Conservation (phyloP, 2,797 vertebrate genomes). For the Poeciliopsis gracilis region DNA sequence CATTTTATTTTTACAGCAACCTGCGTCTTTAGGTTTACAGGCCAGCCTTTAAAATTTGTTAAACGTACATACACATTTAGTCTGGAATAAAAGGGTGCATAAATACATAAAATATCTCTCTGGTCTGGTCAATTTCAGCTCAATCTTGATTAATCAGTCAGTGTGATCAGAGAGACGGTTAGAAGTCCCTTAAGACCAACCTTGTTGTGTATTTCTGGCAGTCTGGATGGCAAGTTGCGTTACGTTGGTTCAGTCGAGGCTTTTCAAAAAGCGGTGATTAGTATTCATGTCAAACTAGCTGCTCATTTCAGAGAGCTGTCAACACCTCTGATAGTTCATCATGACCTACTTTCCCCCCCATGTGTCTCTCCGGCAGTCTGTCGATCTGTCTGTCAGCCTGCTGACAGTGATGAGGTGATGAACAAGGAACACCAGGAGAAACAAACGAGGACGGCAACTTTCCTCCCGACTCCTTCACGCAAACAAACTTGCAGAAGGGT, state of each 20-base stretch:
- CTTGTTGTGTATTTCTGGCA: slow-evolving; percentile 26
- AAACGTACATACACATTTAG: background rate
- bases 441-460: slow-evolving; percentile 36
- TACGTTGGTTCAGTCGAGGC: slow-evolving; percentile 25
- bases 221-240: slow-evolving; percentile 16
- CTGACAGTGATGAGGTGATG: slow-evolving; percentile 70
- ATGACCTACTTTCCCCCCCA: slow-evolving; percentile 69
- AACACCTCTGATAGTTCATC: slow-evolving; percentile 70
- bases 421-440: slow-evolving; percentile 40
- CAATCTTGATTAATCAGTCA: slow-evolving; percentile 3
- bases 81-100: background rate
- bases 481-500: slow-evolving; percentile 51
- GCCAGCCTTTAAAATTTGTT: background rate
- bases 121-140: background rate
- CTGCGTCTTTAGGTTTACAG: background rate
- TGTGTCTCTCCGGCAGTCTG: slow-evolving; percentile 57
- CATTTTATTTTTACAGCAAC: background rate
- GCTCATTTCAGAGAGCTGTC: slow-evolving; percentile 73
- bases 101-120: background rate
- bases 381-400: slow-evolving; percentile 49
- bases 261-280: slow-evolving; percentile 62
- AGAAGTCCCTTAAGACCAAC: slow-evolving; percentile 32
- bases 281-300: slow-evolving; percentile 71
- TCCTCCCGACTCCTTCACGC: slow-evolving; percentile 30
- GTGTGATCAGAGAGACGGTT: slow-evolving; percentile 28